Evolutionary conservation across 2,797 vertebrate species (phyloP).

Genomic region (Acestrorhynchus altus): DNA sequence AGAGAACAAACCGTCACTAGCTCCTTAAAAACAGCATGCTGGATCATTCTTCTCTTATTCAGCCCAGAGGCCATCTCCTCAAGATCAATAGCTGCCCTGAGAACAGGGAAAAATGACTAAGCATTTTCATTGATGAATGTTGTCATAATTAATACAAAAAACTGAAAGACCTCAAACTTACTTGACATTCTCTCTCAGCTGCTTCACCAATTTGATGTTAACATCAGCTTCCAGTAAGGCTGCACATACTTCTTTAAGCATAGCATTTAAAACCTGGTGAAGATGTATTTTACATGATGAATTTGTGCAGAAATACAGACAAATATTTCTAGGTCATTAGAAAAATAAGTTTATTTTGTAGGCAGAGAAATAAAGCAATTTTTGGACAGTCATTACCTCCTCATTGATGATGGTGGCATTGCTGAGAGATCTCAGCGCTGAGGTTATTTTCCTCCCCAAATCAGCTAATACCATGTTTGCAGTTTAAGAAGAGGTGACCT

Average conservation of each 20-base stretch:
- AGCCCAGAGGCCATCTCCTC: constrained; percentile 99
- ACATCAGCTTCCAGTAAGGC: constrained; percentile 97
- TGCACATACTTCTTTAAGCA: constrained; percentile 98
- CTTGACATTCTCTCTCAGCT: constrained; percentile 98
- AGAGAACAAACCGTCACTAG: constrained; percentile 90
- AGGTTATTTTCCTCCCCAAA: constrained; percentile 97
- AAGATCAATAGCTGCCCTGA: constrained; percentile 94
- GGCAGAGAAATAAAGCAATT: neutral
- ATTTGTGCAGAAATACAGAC: neutral
- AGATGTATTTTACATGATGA: neutral
- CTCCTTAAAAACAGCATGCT: constrained; percentile 97
- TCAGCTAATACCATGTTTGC: constrained; percentile 96
- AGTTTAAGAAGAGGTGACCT: constrained; percentile 59
- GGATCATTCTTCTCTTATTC: constrained; percentile 99
- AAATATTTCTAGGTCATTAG: neutral
- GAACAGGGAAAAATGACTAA: neutral
- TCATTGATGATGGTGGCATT: constrained; percentile 99
- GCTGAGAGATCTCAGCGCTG: constrained; percentile 95
- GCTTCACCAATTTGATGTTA: constrained; percentile 97
- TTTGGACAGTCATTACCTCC: constrained; percentile 78
- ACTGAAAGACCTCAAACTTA: constrained; percentile 70
- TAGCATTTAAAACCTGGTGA: constrained; percentile 93
- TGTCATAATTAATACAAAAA: neutral
- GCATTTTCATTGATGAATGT: neutral
- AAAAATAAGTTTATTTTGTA: too few relatives aligned